Evolutionary conservation across 2,888 invertebrate genomes (phyloP), one percentile per base, ranked within the genome.

Genomic region (Tachina grossa): DNA sequence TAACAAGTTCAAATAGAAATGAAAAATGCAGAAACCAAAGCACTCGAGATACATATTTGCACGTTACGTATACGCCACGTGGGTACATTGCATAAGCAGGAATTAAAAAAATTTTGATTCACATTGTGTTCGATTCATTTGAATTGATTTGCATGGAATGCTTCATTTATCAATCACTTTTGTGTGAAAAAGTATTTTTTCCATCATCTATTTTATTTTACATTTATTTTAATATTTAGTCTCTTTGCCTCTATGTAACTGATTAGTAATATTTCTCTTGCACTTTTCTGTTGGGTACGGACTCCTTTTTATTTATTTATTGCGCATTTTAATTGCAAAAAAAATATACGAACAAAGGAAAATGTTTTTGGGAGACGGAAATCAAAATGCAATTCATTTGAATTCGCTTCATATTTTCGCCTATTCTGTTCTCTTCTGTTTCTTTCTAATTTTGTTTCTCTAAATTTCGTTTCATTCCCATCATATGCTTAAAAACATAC

Each of bases 11-110:
- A 49, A 16, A 31, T 22, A 41, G 5, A 41, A 59, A 31, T 13
- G 10, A 39, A 11, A 16, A 47, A 31, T 65, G 65, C 13, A 13
- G 51, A 13, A 69, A 68, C 22, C 1, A 19, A 53, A 19, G 8
- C 22, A 59, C 49, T n/a, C 11, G 14, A 61, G 10, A n/a, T 43
- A 61, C 47, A n/a, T 43, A 61, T 65, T 47, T 19, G 14, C 49
- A 22, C 39, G 22, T 72, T 74, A 59, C 65, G 65, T 80, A 80
- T 75, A 68, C 74, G 74, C 43, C 74, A 59, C 43, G 49, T 55
- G 45, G 57, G 6, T 55, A 43, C 13, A 49, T 53, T 53, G 10
- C 39, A 10, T 16, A 43, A 63, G 43, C 16, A 43, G 11, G 31
- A 57, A 9, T 41, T 22, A 41, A 31, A 39, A 39, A 41, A 31